These are phyloP conservation scores for Anoplopoma fimbria DNA, from an alignment of 2,113 vertebrate genomes.

Conservation along the genomic window DNA sequence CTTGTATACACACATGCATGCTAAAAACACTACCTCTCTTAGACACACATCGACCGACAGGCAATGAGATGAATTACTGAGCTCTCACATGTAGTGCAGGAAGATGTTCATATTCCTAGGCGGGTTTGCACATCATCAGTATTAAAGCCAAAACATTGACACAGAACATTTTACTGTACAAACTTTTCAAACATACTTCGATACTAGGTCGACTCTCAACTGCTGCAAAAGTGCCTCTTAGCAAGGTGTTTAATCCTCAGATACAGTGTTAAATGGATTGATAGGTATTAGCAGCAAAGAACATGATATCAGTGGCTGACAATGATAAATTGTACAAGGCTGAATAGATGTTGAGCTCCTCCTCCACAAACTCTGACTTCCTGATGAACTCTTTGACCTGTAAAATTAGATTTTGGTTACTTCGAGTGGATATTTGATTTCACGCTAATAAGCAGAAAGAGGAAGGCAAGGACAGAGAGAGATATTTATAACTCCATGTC, in stretches of 20 bases:
- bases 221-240: background rate
- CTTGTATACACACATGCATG: background rate
- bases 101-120: background rate
- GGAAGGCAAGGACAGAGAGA: slow-evolving; percentile 6
- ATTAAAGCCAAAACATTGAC: background rate
- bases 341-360: background rate
- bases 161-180: background rate
- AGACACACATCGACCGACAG: background rate
- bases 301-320: background rate
- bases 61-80: background rate
- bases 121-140: background rate
- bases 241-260: background rate
- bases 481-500: background rate
- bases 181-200: background rate
- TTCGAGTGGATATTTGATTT: slow-evolving; percentile 41
- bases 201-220: background rate
- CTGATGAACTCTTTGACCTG: slow-evolving; percentile 35
- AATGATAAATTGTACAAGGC: background rate
- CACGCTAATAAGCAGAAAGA: slow-evolving; percentile 42
- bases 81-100: background rate
- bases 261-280: too few species aligned
- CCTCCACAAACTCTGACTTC: background rate
- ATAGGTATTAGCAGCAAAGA: background rate
- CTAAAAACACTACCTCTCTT: background rate
- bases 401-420: slow-evolving; percentile 36